Base-by-base conservation (phyloP, 2,888 invertebrate genomes). In the Coelogynopora nodosa region DNA sequence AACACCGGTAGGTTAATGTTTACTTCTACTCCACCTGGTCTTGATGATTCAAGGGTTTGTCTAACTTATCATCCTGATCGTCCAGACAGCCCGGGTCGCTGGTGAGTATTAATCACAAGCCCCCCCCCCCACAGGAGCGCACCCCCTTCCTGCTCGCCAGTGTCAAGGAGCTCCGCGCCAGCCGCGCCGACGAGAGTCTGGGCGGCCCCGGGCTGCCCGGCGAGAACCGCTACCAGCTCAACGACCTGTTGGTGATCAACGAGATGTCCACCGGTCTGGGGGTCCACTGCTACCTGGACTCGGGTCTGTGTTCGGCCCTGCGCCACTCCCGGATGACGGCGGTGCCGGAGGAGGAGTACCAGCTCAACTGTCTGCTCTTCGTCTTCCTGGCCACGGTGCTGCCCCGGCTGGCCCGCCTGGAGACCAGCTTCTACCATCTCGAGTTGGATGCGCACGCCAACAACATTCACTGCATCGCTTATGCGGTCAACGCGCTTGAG, bases 301-400 rank as follows among this genome's bases (percentile, higher is more conserved):
- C 85, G 10, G 67, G 30, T 26, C 67, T 85, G 27, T 74, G 67
- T 26, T 85, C 85, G 5, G 85, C 74, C 29, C 49, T 85, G 27
- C 30, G 67, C 10, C 49, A 85, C 27, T 26, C 31, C 0, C 84
- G 84, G n/a, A 27, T 84, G 49, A 18, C 84, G n/a, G 30, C 84
- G n/a, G 67, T 5, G n/a, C 29, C 94, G 89, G 96, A 96, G 89
- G 97, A 97, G 89, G 97, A 98, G 90, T 97, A 98, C 92, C 93
- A 96, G 31, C 93, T 96, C 67, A 96, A 97, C 0, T 99, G 99
- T 91, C 93, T 99, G 67, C 92, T 99, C 87, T 97, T 99, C 97
- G 99, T 99, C 0, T 99, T 98, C 92, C 96, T 99, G 0, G 98
- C 99, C 0, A 97, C 99, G 23, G 97, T 98, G 0, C 95, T 99